Conservation (phyloP, 2,888 invertebrate genomes). For the Tubulanus polymorphus region DNA sequence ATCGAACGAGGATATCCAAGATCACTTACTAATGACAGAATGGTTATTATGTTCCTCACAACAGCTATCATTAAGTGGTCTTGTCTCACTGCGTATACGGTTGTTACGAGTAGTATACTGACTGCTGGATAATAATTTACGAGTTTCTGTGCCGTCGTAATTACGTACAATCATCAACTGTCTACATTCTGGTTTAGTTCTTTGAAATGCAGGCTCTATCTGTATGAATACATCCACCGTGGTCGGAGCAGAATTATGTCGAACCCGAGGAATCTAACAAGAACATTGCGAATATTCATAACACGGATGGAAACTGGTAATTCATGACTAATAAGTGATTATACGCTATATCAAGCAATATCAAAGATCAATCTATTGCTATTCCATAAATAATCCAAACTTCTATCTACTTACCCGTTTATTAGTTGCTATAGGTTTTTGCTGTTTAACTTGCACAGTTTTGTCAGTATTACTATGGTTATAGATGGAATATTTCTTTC, state of each 20-base stretch:
- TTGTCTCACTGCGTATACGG: neutral
- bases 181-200: constrained; percentile 27
- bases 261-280: no score
- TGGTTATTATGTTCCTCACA: no score
- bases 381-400: neutral
- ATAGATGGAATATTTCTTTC: no score
- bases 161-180: constrained; percentile 40
- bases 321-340: no score
- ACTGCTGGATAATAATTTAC: constrained; percentile 33
- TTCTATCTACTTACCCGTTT: neutral
- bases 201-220: constrained; percentile 44
- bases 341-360: no score
- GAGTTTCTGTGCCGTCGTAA: constrained; percentile 47
- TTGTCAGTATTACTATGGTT: neutral
- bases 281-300: no score
- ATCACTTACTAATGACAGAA: no score
- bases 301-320: no score
- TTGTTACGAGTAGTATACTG: no score
- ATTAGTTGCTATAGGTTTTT: neutral
- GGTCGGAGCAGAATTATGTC: neutral
- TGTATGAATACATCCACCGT: constrained; percentile 22
- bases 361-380: neutral
- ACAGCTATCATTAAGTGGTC: no score
- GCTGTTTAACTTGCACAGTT: no score
- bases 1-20: neutral